Evolutionary conservation across 2,888 invertebrate genomes (phyloP).

Genomic region (Cerastis rubricosa): DNA sequence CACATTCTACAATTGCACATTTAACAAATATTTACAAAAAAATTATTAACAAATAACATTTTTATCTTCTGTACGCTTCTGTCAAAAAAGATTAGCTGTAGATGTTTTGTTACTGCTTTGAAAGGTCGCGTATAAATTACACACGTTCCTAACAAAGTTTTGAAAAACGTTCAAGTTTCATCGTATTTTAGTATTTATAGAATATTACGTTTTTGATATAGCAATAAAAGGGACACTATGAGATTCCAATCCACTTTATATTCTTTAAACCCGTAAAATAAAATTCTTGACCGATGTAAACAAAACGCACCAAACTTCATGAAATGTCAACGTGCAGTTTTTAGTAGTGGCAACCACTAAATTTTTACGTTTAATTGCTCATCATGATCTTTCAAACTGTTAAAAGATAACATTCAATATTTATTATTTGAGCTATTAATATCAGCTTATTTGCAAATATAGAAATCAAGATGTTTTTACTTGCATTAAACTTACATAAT

Average conservation of each 20-base stretch:
- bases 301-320: slow-evolving; percentile 27
- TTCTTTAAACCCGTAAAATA: neutral
- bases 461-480: rapidly evolving
- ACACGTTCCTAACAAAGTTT: slow-evolving; percentile 35
- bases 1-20: slow-evolving; percentile 87
- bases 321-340: neutral
- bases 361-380: slow-evolving; percentile 30
- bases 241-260: neutral
- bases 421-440: neutral
- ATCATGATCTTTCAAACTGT: neutral
- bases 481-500: neutral
- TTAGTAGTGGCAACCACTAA: slow-evolving; percentile 22
- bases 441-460: too few species aligned
- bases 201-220: neutral
- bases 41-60: slow-evolving; percentile 88
- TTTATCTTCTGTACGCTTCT: slow-evolving; percentile 83
- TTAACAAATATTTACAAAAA: slow-evolving; percentile 88
- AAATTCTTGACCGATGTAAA: neutral
- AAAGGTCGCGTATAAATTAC: slow-evolving; percentile 63
- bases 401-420: neutral
- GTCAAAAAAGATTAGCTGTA: slow-evolving; percentile 87
- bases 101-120: slow-evolving; percentile 78
- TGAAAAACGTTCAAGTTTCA: neutral
- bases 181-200: neutral
- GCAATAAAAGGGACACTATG: neutral